Base-by-base conservation (phyloP, 2,888 invertebrate species). In the Xestia rhomboidea region DNA sequence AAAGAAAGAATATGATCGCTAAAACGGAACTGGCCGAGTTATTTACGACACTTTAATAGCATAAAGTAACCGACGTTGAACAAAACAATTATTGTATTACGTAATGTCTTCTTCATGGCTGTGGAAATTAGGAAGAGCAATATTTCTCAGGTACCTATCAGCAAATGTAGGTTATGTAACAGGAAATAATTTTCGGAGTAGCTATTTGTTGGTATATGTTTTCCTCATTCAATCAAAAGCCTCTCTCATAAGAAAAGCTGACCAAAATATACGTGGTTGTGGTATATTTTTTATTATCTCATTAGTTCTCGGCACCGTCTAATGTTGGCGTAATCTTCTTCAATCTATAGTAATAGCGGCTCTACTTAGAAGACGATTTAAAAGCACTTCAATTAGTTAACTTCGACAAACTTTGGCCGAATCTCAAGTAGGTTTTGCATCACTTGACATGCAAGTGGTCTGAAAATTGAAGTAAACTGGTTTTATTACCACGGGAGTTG, bases 361-460 rank as follows among this genome's bases (percentile, higher is more conserved):
- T 64, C 41, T 80, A 81, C 82, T 80, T 68, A 82, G 76, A 86
- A 79, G 79, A 77, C 77, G 88, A 89, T 89, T 90, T 87, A 88
- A 90, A 89, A 90, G 83, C 88, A 86, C 86, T 89, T 86, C 84
- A 89, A 90, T 90, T 89, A 90, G 83, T 76, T 70, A 88, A 90
- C 73, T 89, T 90, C 76, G 54, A 76, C 46, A 54, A 89, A 90
- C 71, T 89, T 90, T 77, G 60, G 76, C 49, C 54, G 75, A 89
- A 71, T 87, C 77, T 68, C 64, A 79, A 88, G 88, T 27, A 88
- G 82, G 67, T 38, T 60, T 60, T 11, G 41, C 18, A 34, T 79
- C 27, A 80, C 27, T 63, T 27, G 7, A 34, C 30, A 54, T 66
- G 57, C 49, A 63, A 64, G 18, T 57, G 24, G 30, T 60, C 54